Evolutionary conservation across 1,140 invertebrate species (phyloP).

Genomic region (Lepidotrigona ventralis): DNA sequence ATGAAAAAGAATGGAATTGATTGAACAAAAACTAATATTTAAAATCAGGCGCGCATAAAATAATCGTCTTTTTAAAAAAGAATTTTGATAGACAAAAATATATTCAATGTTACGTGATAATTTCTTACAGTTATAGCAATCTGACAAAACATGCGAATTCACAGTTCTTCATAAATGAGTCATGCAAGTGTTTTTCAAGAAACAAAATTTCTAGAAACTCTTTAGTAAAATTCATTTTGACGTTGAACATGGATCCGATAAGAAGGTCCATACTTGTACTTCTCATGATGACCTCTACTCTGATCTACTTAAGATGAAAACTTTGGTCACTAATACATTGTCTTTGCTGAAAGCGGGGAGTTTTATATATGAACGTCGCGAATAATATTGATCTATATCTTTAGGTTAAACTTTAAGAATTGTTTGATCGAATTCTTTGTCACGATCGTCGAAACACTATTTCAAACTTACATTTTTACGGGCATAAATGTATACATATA

Average conservation of each 20-base stretch:
- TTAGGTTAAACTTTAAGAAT: background rate
- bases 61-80: background rate
- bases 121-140: background rate
- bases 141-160: background rate
- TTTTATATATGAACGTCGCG: background rate
- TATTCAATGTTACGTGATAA: background rate
- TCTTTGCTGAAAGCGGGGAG: conserved; percentile 13
- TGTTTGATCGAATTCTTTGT: background rate
- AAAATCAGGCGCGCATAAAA: background rate
- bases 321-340: conserved; percentile 36
- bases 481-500: background rate
- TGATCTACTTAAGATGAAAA: conserved; percentile 20
- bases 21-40: background rate
- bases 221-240: background rate
- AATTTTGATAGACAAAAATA: background rate
- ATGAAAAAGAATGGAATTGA: background rate
- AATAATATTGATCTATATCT: conserved; percentile 9
- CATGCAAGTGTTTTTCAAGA: conserved; percentile 2
- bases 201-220: conserved; percentile 10
- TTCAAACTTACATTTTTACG: background rate
- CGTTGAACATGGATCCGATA: conserved; percentile 23
- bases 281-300: conserved; percentile 37
- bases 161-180: background rate
- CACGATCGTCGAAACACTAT: background rate
- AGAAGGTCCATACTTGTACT: conserved; percentile 7